These are phyloP conservation scores for Garrulus glandarius DNA, from an alignment of 2,797 vertebrate species.

Conservation along the genomic window DNA sequence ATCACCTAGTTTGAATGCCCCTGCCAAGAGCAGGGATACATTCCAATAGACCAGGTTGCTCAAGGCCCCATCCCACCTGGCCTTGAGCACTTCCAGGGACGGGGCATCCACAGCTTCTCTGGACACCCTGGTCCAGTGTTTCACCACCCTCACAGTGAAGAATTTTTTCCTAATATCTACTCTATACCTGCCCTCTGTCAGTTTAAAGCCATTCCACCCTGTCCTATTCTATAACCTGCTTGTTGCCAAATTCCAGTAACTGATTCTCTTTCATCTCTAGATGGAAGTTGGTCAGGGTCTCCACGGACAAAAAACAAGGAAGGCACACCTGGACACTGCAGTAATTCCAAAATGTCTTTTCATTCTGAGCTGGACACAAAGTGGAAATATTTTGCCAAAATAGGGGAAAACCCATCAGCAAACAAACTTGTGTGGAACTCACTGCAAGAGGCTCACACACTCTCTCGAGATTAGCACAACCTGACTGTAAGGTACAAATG, in stretches of 20 bases:
- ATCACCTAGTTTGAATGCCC: background rate
- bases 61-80: background rate
- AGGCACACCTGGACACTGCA: fast-evolving
- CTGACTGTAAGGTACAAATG: background rate
- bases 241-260: background rate
- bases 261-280: background rate
- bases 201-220: background rate
- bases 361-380: background rate
- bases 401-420: fast-evolving
- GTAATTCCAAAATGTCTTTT: background rate
- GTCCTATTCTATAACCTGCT: background rate
- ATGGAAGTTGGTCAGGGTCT: background rate
- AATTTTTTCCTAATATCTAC: background rate
- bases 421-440: fast-evolving
- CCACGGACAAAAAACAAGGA: background rate
- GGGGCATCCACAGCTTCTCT: background rate
- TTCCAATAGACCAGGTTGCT: background rate
- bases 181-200: background rate
- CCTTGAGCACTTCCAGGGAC: background rate
- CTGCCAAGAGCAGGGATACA: background rate
- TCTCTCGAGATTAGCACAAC: background rate
- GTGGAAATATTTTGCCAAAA: background rate
- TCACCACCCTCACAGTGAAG: background rate
- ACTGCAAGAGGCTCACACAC: fast-evolving
- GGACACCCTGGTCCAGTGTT: background rate